phyloP scores from a whole-genome alignment of 2,888 invertebrate species.

The Drosophila aldrichi region DNA sequence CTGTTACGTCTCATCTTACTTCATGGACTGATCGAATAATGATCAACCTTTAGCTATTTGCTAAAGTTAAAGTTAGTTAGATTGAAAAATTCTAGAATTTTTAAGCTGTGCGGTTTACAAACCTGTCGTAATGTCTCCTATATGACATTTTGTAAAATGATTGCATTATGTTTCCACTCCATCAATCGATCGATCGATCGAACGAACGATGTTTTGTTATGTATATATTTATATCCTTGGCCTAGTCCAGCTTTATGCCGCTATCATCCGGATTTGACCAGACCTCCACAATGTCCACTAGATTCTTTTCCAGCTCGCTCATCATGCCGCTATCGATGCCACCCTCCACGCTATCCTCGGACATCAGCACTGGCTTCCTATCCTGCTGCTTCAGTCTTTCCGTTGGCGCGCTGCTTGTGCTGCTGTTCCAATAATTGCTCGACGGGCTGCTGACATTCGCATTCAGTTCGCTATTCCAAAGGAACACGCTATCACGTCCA shows the following conservation, averaged over 20 bases:
- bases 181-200: constrained; percentile 2
- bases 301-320: constrained; percentile 88
- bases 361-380: constrained; percentile 58
- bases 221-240: constrained; percentile 16
- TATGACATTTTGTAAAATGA: constrained; percentile 48
- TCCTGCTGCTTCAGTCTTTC: constrained; percentile 62
- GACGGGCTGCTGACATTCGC: constrained; percentile 41
- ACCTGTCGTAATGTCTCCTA: constrained; percentile 62
- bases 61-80: constrained; percentile 36
- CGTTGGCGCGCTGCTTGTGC: constrained; percentile 24
- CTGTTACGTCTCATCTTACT: constrained; percentile 11
- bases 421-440: constrained; percentile 50
- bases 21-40: constrained; percentile 61
- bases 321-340: constrained; percentile 89
- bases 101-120: constrained; percentile 71
- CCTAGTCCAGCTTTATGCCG: constrained; percentile 80
- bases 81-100: constrained; percentile 60
- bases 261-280: constrained; percentile 85
- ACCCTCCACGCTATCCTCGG: constrained; percentile 76
- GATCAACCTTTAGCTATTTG: constrained; percentile 57
- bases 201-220: constrained; percentile 2
- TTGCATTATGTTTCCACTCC: constrained; percentile 57
- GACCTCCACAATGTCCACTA: constrained; percentile 86
- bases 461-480: constrained; percentile 59
- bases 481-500: constrained; percentile 45